phyloP scores from a whole-genome alignment of 2,797 vertebrate species.

The Cossypha heuglini region DNA sequence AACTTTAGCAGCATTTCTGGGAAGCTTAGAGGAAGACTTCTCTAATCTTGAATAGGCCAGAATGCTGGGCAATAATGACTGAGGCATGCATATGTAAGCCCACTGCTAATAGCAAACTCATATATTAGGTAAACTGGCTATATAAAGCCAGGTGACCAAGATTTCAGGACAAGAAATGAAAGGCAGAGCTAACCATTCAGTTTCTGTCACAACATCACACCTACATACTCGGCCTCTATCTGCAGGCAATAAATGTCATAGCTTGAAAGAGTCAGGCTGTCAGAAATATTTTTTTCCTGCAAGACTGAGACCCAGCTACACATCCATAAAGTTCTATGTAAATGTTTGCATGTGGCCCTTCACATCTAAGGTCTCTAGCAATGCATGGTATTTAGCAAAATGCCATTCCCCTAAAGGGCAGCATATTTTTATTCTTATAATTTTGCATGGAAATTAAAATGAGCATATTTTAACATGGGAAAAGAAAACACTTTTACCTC shows the following conservation, averaged over 20 bases:
- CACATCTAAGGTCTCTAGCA: constrained; percentile 9
- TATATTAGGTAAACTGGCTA: background rate
- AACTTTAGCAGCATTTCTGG: background rate
- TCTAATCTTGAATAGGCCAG: background rate
- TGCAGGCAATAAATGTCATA: background rate
- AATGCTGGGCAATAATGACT: background rate
- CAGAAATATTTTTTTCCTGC: background rate
- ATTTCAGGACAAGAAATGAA: background rate
- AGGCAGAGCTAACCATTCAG: background rate
- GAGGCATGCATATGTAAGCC: background rate
- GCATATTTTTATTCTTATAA: constrained; percentile 23
- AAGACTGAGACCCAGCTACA: background rate
- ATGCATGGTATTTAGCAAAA: constrained; percentile 37
- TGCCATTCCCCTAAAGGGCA: constrained; percentile 37
- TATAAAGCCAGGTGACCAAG: background rate
- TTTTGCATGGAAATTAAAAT: constrained; percentile 31
- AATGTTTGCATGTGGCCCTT: constrained; percentile 11
- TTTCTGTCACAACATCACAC: background rate
- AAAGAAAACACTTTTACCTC: background rate
- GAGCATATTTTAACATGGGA: constrained; percentile 21
- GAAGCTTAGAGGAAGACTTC: background rate
- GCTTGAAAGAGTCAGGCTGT: background rate
- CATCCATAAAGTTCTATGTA: background rate
- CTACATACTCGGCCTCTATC: background rate
- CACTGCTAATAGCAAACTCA: background rate